A percentile compares a stretch with the other conserved stretches of the same genome.
Evolutionary conservation across 2,113 vertebrate genomes (phyloP).

Genomic region (Brachyhypopomus occidentalis): DNA sequence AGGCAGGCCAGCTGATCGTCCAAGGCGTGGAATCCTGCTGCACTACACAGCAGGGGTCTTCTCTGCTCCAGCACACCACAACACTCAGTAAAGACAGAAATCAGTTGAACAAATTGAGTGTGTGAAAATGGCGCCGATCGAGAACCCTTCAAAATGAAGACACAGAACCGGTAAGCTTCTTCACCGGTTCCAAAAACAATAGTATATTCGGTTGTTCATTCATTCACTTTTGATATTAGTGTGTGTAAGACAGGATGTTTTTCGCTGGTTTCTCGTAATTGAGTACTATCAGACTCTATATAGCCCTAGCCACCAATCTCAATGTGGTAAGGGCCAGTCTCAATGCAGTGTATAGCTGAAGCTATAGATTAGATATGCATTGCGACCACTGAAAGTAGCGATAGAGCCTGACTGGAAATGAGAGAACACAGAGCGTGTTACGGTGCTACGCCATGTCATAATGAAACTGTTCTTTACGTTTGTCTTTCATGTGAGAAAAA

Average conservation of each 20-base stretch:
- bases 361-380: slow-evolving; percentile 46
- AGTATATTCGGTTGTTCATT: slow-evolving; percentile 36
- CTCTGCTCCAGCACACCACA: neutral
- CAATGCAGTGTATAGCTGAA: slow-evolving; percentile 40
- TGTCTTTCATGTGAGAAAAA: slow-evolving; percentile 64
- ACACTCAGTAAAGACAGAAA: neutral
- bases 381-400: slow-evolving; percentile 53
- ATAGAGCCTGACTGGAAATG: slow-evolving; percentile 61
- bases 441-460: slow-evolving; percentile 58
- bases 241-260: slow-evolving; percentile 49
- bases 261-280: slow-evolving; percentile 47
- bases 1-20: neutral
- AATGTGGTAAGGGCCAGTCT: slow-evolving; percentile 44
- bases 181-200: neutral
- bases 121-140: neutral
- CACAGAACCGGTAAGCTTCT: neutral
- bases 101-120: neutral
- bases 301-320: slow-evolving; percentile 34
- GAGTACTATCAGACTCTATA: slow-evolving; percentile 44
- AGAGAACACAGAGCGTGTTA: slow-evolving; percentile 52
- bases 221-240: slow-evolving; percentile 28
- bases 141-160: neutral
- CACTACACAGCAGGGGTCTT: neutral
- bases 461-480: slow-evolving; percentile 57
- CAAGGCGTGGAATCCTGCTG: neutral